These are phyloP conservation scores for Dipus sagitta DNA, from an alignment of 2,797 vertebrate genomes.

Conservation along the genomic window DNA sequence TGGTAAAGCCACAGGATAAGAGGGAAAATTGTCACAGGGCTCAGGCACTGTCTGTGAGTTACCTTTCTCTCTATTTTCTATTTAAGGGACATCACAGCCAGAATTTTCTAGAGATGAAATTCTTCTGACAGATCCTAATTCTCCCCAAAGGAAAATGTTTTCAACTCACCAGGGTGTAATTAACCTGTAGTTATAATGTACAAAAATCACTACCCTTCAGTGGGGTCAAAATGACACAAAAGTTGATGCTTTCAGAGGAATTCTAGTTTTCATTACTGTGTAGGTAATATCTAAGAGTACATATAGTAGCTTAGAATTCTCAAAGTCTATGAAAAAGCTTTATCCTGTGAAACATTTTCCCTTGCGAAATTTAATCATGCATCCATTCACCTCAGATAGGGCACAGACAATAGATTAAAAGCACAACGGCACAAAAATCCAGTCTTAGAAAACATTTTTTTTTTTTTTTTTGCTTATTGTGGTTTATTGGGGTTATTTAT, in stretches of 20 bases:
- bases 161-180: neutral
- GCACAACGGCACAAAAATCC: too few species aligned
- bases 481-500: too few species aligned
- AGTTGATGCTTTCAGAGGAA: slow-evolving; percentile 29
- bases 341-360: neutral
- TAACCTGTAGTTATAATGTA: slow-evolving; percentile 1
- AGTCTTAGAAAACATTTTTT: too few species aligned
- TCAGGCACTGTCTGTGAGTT: neutral
- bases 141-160: neutral
- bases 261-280: neutral
- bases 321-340: slow-evolving; percentile 41
- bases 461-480: too few species aligned
- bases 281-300: neutral
- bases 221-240: slow-evolving; percentile 26
- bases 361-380: neutral
- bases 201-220: neutral
- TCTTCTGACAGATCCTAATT: slow-evolving; percentile 5
- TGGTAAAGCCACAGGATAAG: slow-evolving; percentile 5
- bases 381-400: too few species aligned
- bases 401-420: too few species aligned
- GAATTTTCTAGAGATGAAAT: slow-evolving; percentile 1
- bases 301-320: neutral
- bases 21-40: neutral
- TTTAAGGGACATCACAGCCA: slow-evolving; percentile 11
- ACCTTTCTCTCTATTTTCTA: neutral